These are phyloP conservation scores for Xiphorhynchus elegans DNA, from an alignment of 2,113 vertebrate species.

Conservation along the genomic window DNA sequence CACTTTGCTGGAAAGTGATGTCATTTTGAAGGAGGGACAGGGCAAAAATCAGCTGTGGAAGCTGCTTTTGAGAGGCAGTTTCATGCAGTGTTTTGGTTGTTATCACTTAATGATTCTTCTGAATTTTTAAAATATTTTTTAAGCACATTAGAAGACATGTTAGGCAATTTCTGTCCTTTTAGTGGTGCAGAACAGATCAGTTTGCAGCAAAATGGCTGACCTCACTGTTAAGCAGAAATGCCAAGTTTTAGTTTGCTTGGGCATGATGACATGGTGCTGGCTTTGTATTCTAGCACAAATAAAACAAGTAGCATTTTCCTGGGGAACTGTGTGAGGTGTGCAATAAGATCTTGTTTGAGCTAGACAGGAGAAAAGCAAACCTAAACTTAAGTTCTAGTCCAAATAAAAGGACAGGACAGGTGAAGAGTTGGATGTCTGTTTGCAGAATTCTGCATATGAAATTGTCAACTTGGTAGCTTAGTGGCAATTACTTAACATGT, in stretches of 20 bases:
- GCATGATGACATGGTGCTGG: background rate
- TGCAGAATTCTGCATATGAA: background rate
- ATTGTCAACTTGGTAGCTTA: background rate
- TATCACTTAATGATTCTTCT: background rate
- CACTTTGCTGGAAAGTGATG: constrained; percentile 4
- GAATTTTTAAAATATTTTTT: background rate
- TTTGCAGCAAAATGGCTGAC: background rate
- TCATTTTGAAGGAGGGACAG: background rate
- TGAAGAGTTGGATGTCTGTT: background rate
- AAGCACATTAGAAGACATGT: background rate
- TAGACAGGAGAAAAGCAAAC: background rate
- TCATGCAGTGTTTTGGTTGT: background rate
- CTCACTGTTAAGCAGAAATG: background rate
- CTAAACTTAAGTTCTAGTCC: background rate
- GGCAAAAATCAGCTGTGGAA: background rate
- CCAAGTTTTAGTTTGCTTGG: background rate
- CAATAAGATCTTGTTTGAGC: background rate
- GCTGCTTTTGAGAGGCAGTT: background rate
- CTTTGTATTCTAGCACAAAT: background rate
- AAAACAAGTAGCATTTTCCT: background rate
- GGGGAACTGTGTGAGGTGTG: background rate
- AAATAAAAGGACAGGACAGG: background rate
- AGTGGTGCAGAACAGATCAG: background rate
- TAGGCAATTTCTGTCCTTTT: background rate
- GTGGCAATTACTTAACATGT: background rate